phyloP scores from a whole-genome alignment of 1,140 invertebrate genomes.

The Drosophila kanapiae region DNA sequence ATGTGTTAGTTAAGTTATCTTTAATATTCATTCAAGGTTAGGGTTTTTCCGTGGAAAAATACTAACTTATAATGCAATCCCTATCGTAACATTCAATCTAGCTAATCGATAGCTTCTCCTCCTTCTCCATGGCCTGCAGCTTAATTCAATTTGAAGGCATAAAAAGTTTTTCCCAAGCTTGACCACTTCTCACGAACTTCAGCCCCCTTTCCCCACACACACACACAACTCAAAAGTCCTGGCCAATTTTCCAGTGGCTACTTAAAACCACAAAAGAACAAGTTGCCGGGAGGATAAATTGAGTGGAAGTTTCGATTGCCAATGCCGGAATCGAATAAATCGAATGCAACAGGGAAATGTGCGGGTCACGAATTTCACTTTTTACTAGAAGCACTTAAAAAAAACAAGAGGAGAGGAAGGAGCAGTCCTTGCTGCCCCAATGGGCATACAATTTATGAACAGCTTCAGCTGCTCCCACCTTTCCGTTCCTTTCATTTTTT shows the following conservation, averaged over 20 bases:
- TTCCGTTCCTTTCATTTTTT: background rate
- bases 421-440: constrained; percentile 8
- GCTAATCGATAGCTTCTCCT: constrained; percentile 30
- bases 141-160: constrained; percentile 50
- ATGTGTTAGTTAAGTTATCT: background rate
- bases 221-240: background rate
- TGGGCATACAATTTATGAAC: constrained; percentile 56
- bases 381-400: constrained; percentile 9
- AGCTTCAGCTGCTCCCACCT: constrained; percentile 9
- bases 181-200: constrained; percentile 22
- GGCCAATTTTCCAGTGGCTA: constrained; percentile 49
- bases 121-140: constrained; percentile 1
- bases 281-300: constrained; percentile 59
- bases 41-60: too few relatives aligned
- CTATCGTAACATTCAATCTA: constrained; percentile 10
- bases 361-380: background rate
- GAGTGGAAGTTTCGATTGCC: constrained; percentile 54
- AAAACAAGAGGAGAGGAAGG: constrained; percentile 14
- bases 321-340: constrained; percentile 33
- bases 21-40: background rate
- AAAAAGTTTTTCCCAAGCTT: constrained; percentile 34
- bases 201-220: background rate
- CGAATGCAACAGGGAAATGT: constrained; percentile 52
- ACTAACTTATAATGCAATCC: too few relatives aligned
- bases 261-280: constrained; percentile 55